Percentiles rank a stretch among this genome's conserved stretches.
Conservation (phyloP, 2,888 invertebrate species). For the Vesta saturnalis region DNA sequence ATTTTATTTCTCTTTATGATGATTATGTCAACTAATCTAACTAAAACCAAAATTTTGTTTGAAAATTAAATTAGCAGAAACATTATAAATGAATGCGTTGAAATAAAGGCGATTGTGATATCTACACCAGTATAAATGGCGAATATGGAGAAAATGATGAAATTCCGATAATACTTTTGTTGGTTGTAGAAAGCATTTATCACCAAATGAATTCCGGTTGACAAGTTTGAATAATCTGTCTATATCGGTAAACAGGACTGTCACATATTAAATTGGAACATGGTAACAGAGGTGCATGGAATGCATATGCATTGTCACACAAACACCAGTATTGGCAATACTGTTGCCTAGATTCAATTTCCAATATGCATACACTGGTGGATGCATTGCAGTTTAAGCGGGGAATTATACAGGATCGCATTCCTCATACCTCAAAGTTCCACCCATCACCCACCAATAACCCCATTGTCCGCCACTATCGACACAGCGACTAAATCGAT, state of each 20-base stretch:
- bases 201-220: slow-evolving; percentile 58
- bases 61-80: not conserved
- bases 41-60: not conserved
- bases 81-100: not conserved
- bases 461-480: slow-evolving; percentile 41
- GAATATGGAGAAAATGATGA: not conserved
- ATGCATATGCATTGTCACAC: slow-evolving; percentile 59
- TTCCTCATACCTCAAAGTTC: slow-evolving; percentile 50
- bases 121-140: not conserved
- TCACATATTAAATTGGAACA: slow-evolving; percentile 57
- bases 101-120: not conserved
- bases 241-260: slow-evolving; percentile 59
- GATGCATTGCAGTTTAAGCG: slow-evolving; percentile 53
- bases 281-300: slow-evolving; percentile 48
- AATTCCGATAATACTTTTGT: slow-evolving; percentile 23
- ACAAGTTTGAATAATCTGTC: slow-evolving; percentile 61
- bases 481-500: slow-evolving; percentile 44
- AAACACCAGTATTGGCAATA: slow-evolving; percentile 56
- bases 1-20: no score
- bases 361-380: slow-evolving; percentile 59
- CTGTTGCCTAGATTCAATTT: slow-evolving; percentile 62
- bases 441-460: slow-evolving; percentile 39
- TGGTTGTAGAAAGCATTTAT: slow-evolving; percentile 47
- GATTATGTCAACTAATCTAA: no score
- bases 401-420: slow-evolving; percentile 58